phyloP scores from a whole-genome alignment of 2,888 invertebrate genomes.

The Zygogramma bicolorata region DNA sequence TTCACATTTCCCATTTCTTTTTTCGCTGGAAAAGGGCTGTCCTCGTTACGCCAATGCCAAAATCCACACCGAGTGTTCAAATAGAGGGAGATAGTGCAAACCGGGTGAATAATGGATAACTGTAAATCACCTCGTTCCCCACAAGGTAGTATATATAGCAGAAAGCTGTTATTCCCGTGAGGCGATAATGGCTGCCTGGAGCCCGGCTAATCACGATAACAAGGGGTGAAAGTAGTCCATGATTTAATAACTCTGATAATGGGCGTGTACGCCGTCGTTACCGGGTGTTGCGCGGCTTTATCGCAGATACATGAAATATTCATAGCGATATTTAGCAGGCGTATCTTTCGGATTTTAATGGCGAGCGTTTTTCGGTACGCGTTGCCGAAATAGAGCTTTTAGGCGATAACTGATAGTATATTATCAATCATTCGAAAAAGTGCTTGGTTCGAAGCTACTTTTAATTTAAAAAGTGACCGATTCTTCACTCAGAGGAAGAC shows the following conservation, averaged over 20 bases:
- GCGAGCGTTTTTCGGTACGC: background rate
- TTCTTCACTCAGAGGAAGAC: too few relatives aligned
- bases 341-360: background rate
- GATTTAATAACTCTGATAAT: slow-evolving; percentile 52
- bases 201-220: slow-evolving; percentile 50
- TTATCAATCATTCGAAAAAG: too few relatives aligned
- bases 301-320: slow-evolving; percentile 38
- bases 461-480: too few relatives aligned
- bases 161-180: slow-evolving; percentile 39
- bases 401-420: too few relatives aligned
- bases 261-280: slow-evolving; percentile 43
- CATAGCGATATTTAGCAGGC: slow-evolving; percentile 22
- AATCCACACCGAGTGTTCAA: background rate
- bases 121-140: slow-evolving; percentile 22
- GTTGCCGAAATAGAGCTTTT: too few relatives aligned
- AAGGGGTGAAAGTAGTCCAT: slow-evolving; percentile 51
- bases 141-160: slow-evolving; percentile 17
- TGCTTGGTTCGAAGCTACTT: too few relatives aligned
- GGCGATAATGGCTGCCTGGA: slow-evolving; percentile 49
- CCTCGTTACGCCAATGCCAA: slow-evolving; percentile 1
- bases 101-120: slow-evolving; percentile 22
- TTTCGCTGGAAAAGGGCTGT: background rate
- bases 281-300: slow-evolving; percentile 39
- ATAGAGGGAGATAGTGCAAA: slow-evolving; percentile 18
- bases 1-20: background rate